A percentile compares a stretch with the other conserved stretches of the same genome.
Conservation (phyloP, 2,797 vertebrate species). For the Rhyacichthys aspro region DNA sequence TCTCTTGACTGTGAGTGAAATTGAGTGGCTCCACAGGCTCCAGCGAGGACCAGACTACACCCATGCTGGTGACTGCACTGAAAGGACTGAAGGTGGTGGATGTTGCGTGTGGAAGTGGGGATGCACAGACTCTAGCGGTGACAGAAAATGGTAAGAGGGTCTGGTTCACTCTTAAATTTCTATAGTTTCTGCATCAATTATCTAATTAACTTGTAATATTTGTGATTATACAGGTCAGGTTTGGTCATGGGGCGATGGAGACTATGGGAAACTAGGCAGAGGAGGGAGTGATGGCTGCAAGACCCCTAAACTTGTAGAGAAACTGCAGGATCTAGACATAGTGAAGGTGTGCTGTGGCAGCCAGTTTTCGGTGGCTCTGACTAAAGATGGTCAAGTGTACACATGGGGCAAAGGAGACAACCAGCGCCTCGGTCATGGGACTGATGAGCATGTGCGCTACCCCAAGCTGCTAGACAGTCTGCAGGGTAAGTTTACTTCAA, state of each 20-base stretch:
- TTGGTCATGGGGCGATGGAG: slow-evolving; percentile 99
- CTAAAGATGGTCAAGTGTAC: slow-evolving; percentile 97
- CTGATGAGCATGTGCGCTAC: slow-evolving; percentile 95
- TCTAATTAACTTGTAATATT: background rate
- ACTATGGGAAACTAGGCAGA: slow-evolving; percentile 96
- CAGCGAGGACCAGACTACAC: slow-evolving; percentile 96
- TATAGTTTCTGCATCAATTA: too few species aligned
- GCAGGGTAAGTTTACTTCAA: slow-evolving; percentile 83
- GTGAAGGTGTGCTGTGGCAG: slow-evolving; percentile 95
- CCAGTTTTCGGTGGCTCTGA: slow-evolving; percentile 95
- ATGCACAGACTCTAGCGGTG: slow-evolving; percentile 96
- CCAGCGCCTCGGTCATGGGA: slow-evolving; percentile 95
- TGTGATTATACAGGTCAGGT: slow-evolving; percentile 87
- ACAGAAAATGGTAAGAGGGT: slow-evolving; percentile 90
- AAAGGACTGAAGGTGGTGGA: slow-evolving; percentile 96
- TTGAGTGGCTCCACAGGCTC: slow-evolving; percentile 80
- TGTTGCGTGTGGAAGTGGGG: slow-evolving; percentile 95
- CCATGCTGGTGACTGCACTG: slow-evolving; percentile 91
- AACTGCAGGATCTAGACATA: slow-evolving; percentile 94
- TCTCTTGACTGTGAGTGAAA: slow-evolving; percentile 1
- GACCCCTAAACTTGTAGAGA: slow-evolving; percentile 95
- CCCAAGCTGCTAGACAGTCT: slow-evolving; percentile 95
- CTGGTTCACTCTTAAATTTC: too few species aligned
- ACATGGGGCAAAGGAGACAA: slow-evolving; percentile 99
- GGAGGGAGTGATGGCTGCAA: slow-evolving; percentile 98